Evolutionary conservation across 1,140 invertebrate genomes (phyloP), one percentile per base, ranked within the genome.

Genomic region (Cardiocondyla obscurior): DNA sequence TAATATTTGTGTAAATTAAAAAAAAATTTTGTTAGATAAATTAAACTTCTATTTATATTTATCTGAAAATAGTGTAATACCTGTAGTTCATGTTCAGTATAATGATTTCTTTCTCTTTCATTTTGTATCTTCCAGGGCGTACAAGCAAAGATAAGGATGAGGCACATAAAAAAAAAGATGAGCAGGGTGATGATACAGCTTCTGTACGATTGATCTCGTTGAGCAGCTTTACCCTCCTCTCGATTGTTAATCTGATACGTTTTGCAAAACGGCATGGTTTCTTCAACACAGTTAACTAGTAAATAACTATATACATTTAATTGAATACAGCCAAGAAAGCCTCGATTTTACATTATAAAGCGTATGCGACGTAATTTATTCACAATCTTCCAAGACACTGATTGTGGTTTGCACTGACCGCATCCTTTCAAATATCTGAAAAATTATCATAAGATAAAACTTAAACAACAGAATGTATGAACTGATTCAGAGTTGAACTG

Each of bases 121-220:
- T 46, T 28, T 6, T n/a, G 14, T 36, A n/a, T 84, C 64, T 33
- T 86, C 86, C 85, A 85, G 1, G 84, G 81, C 62, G 83, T 70
- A 62, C 36, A 44, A 2, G 30, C 84, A 1, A 91, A 14, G 3
- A 92, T 85, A 7, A 92, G 51, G 0, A 91, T 69, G 0, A 91
- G 74, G 25, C 89, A 90, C 1, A 92, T 49, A 2, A 90, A 81
- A 16, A 91, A 60, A 51, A 92, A 91, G 60, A 92, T 85, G 16
- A 92, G 22, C 49, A 92, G 60, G 4, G 86, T 39, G 12, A 82
- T 0, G 28, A 90, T 8, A 7, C 91, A 92, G 77, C 85, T 88
- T 62, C 36, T 87, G n/a, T 82, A 91, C 16, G 90, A 92, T 53
- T 86, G 81, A 49, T 92, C 91, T 6, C 46, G 79, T 67, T 85